Percentiles rank a stretch among this genome's conserved stretches.
Evolutionary conservation across 2,888 invertebrate species (phyloP).

Genomic region (Operophtera brumata): DNA sequence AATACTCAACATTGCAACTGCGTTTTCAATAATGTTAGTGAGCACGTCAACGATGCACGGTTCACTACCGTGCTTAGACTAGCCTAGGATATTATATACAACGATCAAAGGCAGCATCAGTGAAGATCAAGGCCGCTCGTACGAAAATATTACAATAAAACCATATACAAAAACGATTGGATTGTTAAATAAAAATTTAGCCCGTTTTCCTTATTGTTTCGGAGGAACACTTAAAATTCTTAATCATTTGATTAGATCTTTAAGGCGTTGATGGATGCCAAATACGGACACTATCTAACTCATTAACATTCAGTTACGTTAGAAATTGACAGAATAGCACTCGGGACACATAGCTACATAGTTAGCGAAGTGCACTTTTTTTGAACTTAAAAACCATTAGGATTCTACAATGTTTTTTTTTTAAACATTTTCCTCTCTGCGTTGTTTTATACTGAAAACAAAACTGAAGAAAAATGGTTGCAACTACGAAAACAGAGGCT

Average conservation of each 20-base stretch:
- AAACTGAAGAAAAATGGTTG: too few relatives aligned
- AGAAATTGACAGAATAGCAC: too few relatives aligned
- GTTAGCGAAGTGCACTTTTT: too few relatives aligned
- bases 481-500: too few relatives aligned
- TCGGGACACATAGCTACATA: too few relatives aligned
- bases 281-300: too few relatives aligned
- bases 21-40: constrained; percentile 12
- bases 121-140: constrained; percentile 14
- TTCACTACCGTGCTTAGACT: constrained; percentile 16
- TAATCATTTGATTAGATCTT: not conserved
- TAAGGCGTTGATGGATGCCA: too few relatives aligned
- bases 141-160: not conserved
- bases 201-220: constrained; percentile 11
- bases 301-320: too few relatives aligned
- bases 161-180: constrained; percentile 9
- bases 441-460: too few relatives aligned
- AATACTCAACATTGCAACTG: constrained; percentile 36
- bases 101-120: constrained; percentile 8
- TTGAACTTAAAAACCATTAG: too few relatives aligned
- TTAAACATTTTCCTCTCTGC: too few relatives aligned
- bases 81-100: constrained; percentile 21
- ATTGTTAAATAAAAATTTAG: not conserved
- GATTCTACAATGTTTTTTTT: too few relatives aligned
- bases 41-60: constrained; percentile 11
- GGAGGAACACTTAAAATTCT: not conserved